These are phyloP conservation scores for Lamprologus lemairii DNA, from an alignment of 2,113 vertebrate genomes.

Conservation along the genomic window DNA sequence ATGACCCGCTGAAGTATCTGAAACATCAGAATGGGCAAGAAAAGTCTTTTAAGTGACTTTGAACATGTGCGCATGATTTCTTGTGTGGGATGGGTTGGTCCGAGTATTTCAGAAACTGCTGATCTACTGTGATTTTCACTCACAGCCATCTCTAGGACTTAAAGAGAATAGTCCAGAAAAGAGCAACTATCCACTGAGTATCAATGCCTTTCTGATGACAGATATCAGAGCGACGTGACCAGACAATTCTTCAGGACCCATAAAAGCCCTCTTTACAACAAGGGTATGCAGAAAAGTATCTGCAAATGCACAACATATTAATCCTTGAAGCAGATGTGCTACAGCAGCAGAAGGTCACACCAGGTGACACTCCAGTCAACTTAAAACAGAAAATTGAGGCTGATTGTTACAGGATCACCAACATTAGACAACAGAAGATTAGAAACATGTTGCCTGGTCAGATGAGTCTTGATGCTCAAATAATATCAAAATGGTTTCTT, in stretches of 20 bases:
- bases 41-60: neutral
- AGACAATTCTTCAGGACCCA: neutral
- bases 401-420: neutral
- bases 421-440: no score
- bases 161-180: neutral
- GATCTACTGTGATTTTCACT: neutral
- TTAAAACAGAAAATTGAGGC: accelerated
- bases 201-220: neutral
- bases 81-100: accelerated
- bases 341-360: neutral
- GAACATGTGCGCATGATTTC: neutral
- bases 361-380: neutral
- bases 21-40: neutral
- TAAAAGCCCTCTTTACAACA: accelerated
- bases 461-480: neutral
- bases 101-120: neutral
- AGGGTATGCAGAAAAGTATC: neutral
- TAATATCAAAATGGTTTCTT: neutral
- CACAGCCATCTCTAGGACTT: neutral
- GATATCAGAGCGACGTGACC: neutral
- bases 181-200: neutral
- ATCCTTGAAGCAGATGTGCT: neutral
- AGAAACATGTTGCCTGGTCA: no score
- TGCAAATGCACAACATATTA: neutral
- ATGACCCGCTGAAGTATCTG: neutral